phyloP scores from a whole-genome alignment of 35 echinoderm and acorn worm genomes.

The Ptychodera flava region DNA sequence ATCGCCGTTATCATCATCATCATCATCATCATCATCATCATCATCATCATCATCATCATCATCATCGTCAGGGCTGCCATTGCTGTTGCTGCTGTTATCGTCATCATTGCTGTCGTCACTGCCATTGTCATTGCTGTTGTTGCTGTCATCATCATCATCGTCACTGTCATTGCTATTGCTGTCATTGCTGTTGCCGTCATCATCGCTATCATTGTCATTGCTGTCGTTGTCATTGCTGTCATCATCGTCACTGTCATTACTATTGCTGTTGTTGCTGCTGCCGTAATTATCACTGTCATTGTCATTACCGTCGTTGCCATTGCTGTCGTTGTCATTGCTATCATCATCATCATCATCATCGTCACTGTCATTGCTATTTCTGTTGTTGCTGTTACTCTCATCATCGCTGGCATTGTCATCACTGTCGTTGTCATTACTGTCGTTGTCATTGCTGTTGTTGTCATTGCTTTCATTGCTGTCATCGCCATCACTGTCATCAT shows the following conservation, averaged over 20 bases:
- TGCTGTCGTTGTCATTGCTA: too few species aligned
- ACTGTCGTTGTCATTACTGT: too few species aligned
- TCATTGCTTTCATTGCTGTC: too few species aligned
- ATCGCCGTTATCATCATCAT: background rate
- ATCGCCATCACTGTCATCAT: too few species aligned
- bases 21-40: background rate
- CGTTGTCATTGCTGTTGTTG: too few species aligned
- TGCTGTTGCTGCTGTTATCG: background rate
- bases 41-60: background rate
- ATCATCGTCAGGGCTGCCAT: background rate
- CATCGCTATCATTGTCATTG: background rate
- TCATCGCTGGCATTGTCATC: too few species aligned
- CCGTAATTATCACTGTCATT: background rate
- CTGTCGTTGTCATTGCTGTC: background rate
- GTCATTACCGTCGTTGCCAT: too few species aligned
- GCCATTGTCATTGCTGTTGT: background rate
- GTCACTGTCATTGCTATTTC: too few species aligned
- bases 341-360: too few species aligned
- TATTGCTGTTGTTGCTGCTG: background rate
- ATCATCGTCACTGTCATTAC: background rate
- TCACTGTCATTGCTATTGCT: background rate
- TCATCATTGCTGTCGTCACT: background rate
- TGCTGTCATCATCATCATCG: background rate
- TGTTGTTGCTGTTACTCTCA: too few species aligned
- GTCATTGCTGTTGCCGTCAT: background rate